Conservation (phyloP, 2,113 vertebrate species). For the Anthoscopus minutus region DNA sequence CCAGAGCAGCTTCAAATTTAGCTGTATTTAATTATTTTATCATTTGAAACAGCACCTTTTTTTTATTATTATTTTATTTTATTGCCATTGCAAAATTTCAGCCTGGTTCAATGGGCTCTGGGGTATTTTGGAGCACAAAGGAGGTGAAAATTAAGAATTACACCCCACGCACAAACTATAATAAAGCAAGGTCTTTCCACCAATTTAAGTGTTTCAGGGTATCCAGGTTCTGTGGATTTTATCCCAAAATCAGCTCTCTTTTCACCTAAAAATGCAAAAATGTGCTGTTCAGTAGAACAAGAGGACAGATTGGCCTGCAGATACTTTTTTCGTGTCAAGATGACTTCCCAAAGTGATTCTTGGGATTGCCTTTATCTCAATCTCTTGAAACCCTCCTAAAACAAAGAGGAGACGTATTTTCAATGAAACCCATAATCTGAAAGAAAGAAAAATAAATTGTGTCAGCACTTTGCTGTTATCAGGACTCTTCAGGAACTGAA, state of each 20-base stretch:
- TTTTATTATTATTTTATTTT: not conserved
- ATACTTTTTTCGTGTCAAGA: not conserved
- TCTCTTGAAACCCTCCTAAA: not conserved
- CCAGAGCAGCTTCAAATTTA: slow-evolving; percentile 5
- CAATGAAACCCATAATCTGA: not conserved
- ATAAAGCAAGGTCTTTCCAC: not conserved
- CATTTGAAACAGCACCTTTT: slow-evolving; percentile 15
- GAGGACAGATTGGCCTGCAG: not conserved
- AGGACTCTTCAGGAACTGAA: not conserved
- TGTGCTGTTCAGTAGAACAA: not conserved
- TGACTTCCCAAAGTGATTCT: not conserved
- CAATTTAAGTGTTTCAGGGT: not conserved
- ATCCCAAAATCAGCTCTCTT: not conserved
- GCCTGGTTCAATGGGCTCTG: not conserved
- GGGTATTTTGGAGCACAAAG: not conserved
- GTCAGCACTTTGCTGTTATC: not conserved
- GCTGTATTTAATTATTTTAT: slow-evolving; percentile 43
- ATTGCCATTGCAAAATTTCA: not conserved
- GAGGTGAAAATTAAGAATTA: not conserved
- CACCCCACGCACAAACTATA: not conserved
- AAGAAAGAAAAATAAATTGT: not conserved
- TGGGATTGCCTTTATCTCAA: not conserved
- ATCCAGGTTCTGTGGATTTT: not conserved
- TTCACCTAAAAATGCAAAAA: not conserved
- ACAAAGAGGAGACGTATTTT: not conserved